phyloP scores from a whole-genome alignment of 2,797 vertebrate genomes.

The Microchirus variegatus region DNA sequence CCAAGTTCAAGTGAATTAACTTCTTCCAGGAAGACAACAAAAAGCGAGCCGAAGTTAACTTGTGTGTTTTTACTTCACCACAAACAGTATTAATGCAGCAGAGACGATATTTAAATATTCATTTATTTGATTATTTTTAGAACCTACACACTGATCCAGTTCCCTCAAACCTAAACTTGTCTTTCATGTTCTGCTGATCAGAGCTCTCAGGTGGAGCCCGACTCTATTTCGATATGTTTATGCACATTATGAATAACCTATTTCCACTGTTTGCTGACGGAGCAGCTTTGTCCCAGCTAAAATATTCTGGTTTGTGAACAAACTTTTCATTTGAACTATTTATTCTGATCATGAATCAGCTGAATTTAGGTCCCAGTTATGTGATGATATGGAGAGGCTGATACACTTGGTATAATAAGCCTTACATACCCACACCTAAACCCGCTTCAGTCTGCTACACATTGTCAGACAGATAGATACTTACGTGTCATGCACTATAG shows the following conservation, averaged over 20 bases:
- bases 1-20: background rate
- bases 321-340: constrained; percentile 3
- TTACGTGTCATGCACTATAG: background rate
- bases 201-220: background rate
- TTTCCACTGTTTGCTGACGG: constrained; percentile 6
- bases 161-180: constrained; percentile 23
- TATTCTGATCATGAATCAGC: background rate
- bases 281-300: constrained; percentile 6
- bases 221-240: constrained; percentile 5
- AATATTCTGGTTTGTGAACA: background rate
- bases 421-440: constrained; percentile 73
- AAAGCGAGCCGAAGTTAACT: background rate
- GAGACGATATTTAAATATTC: constrained; percentile 24
- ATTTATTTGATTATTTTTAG: constrained; percentile 32
- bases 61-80: constrained; percentile 2
- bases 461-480: background rate
- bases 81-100: constrained; percentile 4
- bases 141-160: constrained; percentile 29
- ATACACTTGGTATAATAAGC: constrained; percentile 37
- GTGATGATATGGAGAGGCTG: background rate
- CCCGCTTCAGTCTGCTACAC: constrained; percentile 25
- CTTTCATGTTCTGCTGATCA: constrained; percentile 19
- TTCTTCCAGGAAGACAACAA: background rate
- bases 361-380: background rate
- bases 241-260: constrained; percentile 1